Conservation (phyloP, 2,888 invertebrate species). For the Coelogynopora nodosa region DNA sequence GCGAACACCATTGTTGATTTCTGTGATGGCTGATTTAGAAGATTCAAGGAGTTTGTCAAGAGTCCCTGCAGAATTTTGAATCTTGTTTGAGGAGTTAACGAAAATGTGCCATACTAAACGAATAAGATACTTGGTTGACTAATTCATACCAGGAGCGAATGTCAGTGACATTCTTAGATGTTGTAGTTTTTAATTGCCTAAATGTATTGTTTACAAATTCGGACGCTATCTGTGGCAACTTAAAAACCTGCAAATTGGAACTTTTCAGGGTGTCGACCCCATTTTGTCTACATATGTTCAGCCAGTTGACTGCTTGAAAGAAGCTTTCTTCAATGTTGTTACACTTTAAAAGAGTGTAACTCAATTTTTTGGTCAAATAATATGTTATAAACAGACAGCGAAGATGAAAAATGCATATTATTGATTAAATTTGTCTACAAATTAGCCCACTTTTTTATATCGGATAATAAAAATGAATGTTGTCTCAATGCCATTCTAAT, state of each 20-base stretch:
- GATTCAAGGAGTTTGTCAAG: constrained; percentile 33
- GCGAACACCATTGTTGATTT: constrained; percentile 48
- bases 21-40: constrained; percentile 42
- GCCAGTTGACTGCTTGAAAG: constrained; percentile 49
- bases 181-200: neutral
- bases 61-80: constrained; percentile 20
- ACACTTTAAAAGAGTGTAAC: constrained; percentile 49
- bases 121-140: neutral
- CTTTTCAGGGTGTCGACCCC: constrained; percentile 51
- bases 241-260: constrained; percentile 51
- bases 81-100: constrained; percentile 50
- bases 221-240: constrained; percentile 47
- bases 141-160: neutral
- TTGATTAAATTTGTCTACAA: too few species aligned
- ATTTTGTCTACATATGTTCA: constrained; percentile 49
- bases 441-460: too few species aligned
- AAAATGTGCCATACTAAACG: constrained; percentile 50
- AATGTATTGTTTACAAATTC: neutral
- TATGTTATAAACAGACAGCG: too few species aligned
- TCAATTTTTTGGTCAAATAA: too few species aligned
- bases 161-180: neutral
- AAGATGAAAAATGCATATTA: too few species aligned
- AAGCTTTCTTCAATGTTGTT: constrained; percentile 49
- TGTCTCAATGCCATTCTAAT: too few species aligned
- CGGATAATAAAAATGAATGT: too few species aligned